Evolutionary conservation across 2,888 invertebrate species (phyloP).

Genomic region (Girardia tigrina): DNA sequence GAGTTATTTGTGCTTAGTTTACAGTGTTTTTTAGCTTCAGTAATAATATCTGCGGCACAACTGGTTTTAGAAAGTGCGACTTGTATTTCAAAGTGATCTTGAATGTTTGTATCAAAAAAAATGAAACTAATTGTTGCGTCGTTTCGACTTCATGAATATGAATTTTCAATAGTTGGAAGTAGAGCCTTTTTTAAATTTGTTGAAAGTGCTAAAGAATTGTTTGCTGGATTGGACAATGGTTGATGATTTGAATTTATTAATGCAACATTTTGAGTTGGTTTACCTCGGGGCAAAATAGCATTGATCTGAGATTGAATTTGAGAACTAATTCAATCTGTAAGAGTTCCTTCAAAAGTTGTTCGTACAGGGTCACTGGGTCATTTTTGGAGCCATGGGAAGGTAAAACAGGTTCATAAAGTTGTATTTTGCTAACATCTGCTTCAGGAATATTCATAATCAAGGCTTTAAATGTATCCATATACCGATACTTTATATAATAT

Average conservation of each 20-base stretch:
- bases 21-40: neutral
- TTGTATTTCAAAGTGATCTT: conserved; percentile 3
- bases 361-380: conserved; percentile 11
- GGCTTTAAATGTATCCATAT: neutral
- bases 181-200: neutral
- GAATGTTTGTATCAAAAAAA: neutral
- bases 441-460: neutral
- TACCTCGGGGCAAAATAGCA: neutral
- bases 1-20: neutral
- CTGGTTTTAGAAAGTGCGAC: neutral
- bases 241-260: conserved; percentile 14
- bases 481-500: too few relatives aligned
- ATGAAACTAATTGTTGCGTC: neutral
- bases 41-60: conserved; percentile 10
- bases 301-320: neutral
- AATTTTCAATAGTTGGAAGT: conserved; percentile 1
- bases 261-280: conserved; percentile 1
- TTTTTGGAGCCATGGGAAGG: conserved; percentile 7
- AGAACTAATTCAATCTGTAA: neutral
- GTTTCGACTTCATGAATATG: neutral
- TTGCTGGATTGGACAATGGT: neutral
- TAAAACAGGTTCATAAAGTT: neutral
- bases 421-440: neutral
- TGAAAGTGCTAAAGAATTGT: neutral
- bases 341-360: conserved; percentile 10